Evolutionary conservation across 2,888 invertebrate species (phyloP).

Genomic region (Iphiclides podalirius): DNA sequence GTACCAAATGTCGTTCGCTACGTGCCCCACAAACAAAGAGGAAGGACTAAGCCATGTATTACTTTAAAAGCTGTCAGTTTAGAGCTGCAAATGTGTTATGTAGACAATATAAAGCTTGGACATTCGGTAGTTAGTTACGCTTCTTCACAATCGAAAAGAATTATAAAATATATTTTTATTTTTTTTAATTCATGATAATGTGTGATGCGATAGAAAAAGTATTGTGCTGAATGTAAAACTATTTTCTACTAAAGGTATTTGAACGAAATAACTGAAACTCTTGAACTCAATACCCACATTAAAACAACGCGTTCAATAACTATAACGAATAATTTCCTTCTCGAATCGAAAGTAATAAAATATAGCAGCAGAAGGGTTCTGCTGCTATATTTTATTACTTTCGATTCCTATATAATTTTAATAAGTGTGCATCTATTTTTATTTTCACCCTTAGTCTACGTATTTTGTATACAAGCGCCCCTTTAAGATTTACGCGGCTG

Average conservation of each 20-base stretch:
- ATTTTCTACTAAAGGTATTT: too few relatives aligned
- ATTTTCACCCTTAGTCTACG: slow-evolving; percentile 47
- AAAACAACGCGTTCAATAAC: not conserved
- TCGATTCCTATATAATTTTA: slow-evolving; percentile 61
- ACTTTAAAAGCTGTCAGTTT: slow-evolving; percentile 56
- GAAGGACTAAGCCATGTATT: slow-evolving; percentile 63
- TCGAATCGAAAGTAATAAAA: too few relatives aligned
- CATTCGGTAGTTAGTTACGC: slow-evolving; percentile 20
- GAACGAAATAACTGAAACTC: too few relatives aligned
- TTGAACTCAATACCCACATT: not conserved
- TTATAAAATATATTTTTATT: too few relatives aligned
- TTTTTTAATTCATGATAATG: too few relatives aligned
- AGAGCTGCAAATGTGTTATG: slow-evolving; percentile 42
- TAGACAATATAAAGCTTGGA: not conserved
- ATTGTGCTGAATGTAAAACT: too few relatives aligned
- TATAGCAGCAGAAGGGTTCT: too few relatives aligned
- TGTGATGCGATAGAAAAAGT: too few relatives aligned
- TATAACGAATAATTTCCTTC: slow-evolving; percentile 3
- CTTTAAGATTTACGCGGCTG: slow-evolving; percentile 67
- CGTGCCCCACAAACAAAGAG: slow-evolving; percentile 76
- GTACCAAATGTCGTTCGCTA: slow-evolving; percentile 74
- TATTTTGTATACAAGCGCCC: slow-evolving; percentile 47
- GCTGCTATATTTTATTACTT: too few relatives aligned
- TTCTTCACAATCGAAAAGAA: not conserved
- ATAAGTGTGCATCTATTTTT: slow-evolving; percentile 70